These are phyloP conservation scores for Troides helena DNA, from an alignment of 2,888 invertebrate genomes.

Conservation along the genomic window DNA sequence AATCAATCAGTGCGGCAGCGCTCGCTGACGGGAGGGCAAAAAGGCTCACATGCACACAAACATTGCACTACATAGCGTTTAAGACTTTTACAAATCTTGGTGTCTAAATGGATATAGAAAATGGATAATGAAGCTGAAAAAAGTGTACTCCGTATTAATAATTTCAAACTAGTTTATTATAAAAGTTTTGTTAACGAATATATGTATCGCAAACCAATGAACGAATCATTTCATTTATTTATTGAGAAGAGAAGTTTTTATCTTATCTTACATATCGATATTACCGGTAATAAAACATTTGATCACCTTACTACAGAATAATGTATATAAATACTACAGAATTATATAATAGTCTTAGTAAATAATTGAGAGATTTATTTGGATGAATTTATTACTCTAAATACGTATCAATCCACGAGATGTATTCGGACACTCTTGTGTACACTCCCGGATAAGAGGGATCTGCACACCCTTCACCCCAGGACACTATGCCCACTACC, in stretches of 20 bases:
- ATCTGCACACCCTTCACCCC: slow-evolving; percentile 80
- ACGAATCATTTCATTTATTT: no score
- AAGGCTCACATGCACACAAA: slow-evolving; percentile 13
- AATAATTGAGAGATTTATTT: slow-evolving; percentile 1
- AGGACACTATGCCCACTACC: slow-evolving; percentile 79
- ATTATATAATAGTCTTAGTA: neutral
- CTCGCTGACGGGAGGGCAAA: slow-evolving; percentile 52
- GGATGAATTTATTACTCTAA: slow-evolving; percentile 8
- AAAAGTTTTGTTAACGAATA: neutral
- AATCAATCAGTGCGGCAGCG: slow-evolving; percentile 68
- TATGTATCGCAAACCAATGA: no score
- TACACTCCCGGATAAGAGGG: slow-evolving; percentile 78
- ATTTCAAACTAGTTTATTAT: neutral
- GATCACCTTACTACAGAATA: neutral
- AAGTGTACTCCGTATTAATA: neutral
- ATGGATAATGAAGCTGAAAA: neutral
- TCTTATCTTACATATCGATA: neutral
- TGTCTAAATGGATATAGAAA: neutral
- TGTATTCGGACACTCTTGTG: slow-evolving; percentile 68
- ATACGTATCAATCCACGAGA: slow-evolving; percentile 53
- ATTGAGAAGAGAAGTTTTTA: neutral
- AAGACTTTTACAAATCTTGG: slow-evolving; percentile 4
- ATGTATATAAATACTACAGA: neutral
- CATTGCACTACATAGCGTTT: slow-evolving; percentile 8
- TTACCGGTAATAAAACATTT: neutral